Evolutionary conservation across 2,113 vertebrate species (phyloP).

Genomic region (Monopterus albus): DNA sequence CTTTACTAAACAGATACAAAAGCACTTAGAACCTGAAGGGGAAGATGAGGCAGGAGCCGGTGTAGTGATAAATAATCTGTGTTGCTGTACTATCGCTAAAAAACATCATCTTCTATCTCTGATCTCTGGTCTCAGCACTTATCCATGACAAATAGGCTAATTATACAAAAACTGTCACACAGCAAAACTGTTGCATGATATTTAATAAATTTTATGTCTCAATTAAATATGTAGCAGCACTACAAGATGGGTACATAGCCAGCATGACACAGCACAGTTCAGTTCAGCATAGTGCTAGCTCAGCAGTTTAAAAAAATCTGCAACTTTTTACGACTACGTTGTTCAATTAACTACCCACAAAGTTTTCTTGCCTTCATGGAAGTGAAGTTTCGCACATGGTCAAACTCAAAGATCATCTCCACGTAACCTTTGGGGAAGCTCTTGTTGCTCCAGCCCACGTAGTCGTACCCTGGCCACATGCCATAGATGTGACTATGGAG

Average conservation of each 20-base stretch:
- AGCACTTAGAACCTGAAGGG: not conserved
- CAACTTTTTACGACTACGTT: not conserved
- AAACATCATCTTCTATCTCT: constrained; percentile 8
- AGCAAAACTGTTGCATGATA: not conserved
- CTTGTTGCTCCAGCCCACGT: constrained; percentile 94
- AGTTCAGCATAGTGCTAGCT: not conserved
- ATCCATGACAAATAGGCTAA: constrained; percentile 10
- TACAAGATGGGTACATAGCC: not conserved
- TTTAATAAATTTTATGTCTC: not conserved
- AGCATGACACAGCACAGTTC: not conserved
- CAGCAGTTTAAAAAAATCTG: constrained; percentile 13
- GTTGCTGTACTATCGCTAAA: constrained; percentile 9
- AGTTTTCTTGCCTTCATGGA: constrained; percentile 90
- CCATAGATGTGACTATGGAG: constrained; percentile 91
- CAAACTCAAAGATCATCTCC: constrained; percentile 95
- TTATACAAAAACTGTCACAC: constrained; percentile 31
- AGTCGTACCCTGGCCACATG: constrained; percentile 95
- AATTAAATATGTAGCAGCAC: constrained; percentile 14
- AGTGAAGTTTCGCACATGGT: constrained; percentile 93
- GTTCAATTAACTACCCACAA: not conserved
- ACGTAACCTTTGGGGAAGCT: constrained; percentile 87
- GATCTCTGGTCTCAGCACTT: constrained; percentile 6
- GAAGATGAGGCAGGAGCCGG: not conserved
- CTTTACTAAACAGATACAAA: not conserved
- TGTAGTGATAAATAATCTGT: constrained; percentile 21